These are phyloP conservation scores for Pterocles gutturalis DNA, from an alignment of 2,113 vertebrate genomes.

Conservation along the genomic window DNA sequence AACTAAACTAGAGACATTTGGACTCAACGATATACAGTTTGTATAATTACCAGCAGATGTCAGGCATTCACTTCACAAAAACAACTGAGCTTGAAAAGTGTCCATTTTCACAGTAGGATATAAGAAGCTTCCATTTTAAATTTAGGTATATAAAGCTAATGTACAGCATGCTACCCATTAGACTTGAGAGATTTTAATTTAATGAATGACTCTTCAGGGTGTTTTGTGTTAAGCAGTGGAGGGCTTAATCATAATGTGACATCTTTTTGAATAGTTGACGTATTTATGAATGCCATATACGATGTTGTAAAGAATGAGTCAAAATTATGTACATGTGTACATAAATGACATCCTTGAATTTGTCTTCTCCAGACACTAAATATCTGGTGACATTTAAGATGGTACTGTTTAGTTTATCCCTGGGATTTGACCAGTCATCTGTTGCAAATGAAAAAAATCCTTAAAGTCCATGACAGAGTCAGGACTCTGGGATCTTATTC, in stretches of 20 bases:
- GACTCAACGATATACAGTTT: not conserved
- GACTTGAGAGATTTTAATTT: not conserved
- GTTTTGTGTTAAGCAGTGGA: not conserved
- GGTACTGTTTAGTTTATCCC: not conserved
- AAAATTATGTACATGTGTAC: not conserved
- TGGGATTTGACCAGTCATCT: not conserved
- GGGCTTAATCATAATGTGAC: not conserved
- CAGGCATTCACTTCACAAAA: conserved; percentile 55
- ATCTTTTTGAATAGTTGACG: not conserved
- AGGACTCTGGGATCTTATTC: not conserved
- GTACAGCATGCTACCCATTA: not conserved
- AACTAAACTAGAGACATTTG: not conserved
- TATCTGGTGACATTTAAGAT: not conserved
- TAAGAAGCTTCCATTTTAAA: not conserved
- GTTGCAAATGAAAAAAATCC: not conserved
- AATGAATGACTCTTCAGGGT: not conserved
- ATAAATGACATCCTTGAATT: not conserved
- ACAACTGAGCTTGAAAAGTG: not conserved
- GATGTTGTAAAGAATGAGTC: not conserved
- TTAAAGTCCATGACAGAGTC: not conserved
- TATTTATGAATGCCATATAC: not conserved
- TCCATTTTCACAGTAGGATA: not conserved
- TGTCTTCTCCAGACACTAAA: not conserved
- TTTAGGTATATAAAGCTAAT: not conserved
- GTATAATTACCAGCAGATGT: conserved; percentile 72